Conservation (phyloP, 2,113 vertebrate species). For the Donacobius atricapilla region DNA sequence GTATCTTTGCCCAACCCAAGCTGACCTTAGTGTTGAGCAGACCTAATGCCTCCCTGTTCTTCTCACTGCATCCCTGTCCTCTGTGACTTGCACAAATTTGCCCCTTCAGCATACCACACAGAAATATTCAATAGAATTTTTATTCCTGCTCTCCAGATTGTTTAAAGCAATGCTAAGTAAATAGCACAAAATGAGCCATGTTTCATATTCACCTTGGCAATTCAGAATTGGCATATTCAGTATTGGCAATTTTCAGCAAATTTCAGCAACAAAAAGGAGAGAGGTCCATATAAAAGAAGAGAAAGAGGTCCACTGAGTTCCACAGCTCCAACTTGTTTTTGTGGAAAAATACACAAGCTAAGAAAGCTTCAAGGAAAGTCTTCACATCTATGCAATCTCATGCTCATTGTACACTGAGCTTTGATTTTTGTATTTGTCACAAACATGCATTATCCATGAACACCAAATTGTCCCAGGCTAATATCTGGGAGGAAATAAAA, state of each 20-base stretch:
- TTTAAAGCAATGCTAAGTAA: neutral
- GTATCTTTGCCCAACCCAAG: neutral
- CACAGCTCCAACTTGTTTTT: neutral
- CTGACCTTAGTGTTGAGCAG: neutral
- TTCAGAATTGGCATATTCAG: neutral
- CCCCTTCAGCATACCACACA: neutral
- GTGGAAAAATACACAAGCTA: neutral
- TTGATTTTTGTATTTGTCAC: neutral
- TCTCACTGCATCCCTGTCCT: neutral
- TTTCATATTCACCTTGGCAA: neutral
- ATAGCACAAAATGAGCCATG: neutral
- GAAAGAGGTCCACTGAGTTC: neutral
- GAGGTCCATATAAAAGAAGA: neutral
- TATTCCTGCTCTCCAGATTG: neutral
- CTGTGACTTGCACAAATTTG: neutral
- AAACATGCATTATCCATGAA: neutral
- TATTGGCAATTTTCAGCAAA: neutral
- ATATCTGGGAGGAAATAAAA: neutral
- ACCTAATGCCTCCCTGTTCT: neutral
- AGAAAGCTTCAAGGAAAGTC: neutral
- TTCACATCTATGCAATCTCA: neutral
- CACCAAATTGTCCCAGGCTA: neutral
- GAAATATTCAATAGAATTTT: neutral
- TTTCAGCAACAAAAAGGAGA: neutral
- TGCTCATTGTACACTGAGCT: neutral